Evolutionary conservation across 2,797 vertebrate genomes (phyloP), one percentile per base, ranked within the genome.

Genomic region (Falco cherrug): DNA sequence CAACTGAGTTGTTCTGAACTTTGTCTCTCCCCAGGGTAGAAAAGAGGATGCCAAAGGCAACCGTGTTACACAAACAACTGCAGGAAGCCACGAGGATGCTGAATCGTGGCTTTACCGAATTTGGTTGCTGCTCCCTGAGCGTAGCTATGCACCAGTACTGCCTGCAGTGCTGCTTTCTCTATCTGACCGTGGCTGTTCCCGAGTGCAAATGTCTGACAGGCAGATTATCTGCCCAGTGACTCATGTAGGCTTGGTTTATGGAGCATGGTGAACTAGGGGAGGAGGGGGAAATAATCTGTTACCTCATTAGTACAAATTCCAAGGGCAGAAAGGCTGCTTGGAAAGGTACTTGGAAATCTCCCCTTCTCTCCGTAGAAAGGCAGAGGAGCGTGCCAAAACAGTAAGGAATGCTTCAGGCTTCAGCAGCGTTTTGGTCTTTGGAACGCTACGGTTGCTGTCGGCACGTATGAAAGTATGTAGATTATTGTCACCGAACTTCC

Each of bases 391-490:
- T 51, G 79, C 17, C 60, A 56, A 16, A 61, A n/a, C 43, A 29
- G 41, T 15, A 24, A 71, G 73, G 43, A 80, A 37, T 5, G 54
- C 31, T 73, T 25, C 3, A 15, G 60, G 71, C 70, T 76, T 60
- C 37, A 22, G 73, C 39, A 11, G 3, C 3, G 11, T 17, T 43
- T 22, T 54, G 33, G 20, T 47, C 26, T 43, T 13, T 50, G 45
- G 59, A 22, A 29, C 4, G 16, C 51, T 45, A 0, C 0, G 0
- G 16, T 54, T 74, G 60, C 37, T 45, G 25, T 53, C 0, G 3
- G 59, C 33, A 29, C 21, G 0, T 43, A 5, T 3, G 33, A 10
- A 74, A 59, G 56, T 6, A 9, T 15, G 0, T 10, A 13, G 56
- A 20, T 61, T 47, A 10, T 60, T 86, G 57, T 71, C 24, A 2